Conservation (phyloP, 2,888 invertebrate genomes). For the Pediacus dermestoides region DNA sequence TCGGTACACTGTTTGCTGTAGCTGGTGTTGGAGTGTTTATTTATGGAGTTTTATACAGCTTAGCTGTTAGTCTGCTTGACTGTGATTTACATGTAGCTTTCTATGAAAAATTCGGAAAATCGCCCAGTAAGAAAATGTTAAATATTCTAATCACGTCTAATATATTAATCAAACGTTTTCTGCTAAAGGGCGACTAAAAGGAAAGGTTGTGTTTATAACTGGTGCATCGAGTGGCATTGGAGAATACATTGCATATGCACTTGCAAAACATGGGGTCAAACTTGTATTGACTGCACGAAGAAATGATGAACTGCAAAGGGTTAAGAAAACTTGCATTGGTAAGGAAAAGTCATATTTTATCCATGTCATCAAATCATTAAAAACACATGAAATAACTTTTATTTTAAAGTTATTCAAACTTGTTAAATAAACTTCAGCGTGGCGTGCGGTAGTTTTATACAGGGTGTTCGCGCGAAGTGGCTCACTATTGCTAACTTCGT, state of each 20-base stretch:
- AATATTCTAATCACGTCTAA: background rate
- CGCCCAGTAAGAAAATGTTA: constrained; percentile 51
- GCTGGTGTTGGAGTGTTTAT: constrained; percentile 40
- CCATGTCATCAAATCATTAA: too few relatives aligned
- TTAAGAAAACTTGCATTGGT: constrained; percentile 63
- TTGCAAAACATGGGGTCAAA: constrained; percentile 64
- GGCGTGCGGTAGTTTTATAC: too few relatives aligned
- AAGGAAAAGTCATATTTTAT: too few relatives aligned
- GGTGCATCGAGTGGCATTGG: constrained; percentile 85
- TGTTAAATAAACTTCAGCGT: too few relatives aligned
- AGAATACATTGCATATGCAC: constrained; percentile 63
- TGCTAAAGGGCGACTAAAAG: constrained; percentile 41
- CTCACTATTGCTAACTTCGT: too few relatives aligned
- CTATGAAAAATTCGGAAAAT: constrained; percentile 60
- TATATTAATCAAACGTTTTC: constrained; percentile 9
- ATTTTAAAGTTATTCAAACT: too few relatives aligned
- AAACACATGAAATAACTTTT: too few relatives aligned
- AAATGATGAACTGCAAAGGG: constrained; percentile 58
- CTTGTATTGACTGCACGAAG: constrained; percentile 67
- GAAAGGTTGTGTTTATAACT: constrained; percentile 79
- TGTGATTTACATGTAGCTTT: constrained; percentile 59
- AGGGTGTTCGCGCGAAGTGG: too few relatives aligned
- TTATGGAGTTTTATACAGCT: constrained; percentile 54
- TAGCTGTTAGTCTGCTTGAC: constrained; percentile 56
- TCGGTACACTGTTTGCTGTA: constrained; percentile 36